phyloP scores from a whole-genome alignment of 2,888 invertebrate genomes.

The Acleris sparsana region DNA sequence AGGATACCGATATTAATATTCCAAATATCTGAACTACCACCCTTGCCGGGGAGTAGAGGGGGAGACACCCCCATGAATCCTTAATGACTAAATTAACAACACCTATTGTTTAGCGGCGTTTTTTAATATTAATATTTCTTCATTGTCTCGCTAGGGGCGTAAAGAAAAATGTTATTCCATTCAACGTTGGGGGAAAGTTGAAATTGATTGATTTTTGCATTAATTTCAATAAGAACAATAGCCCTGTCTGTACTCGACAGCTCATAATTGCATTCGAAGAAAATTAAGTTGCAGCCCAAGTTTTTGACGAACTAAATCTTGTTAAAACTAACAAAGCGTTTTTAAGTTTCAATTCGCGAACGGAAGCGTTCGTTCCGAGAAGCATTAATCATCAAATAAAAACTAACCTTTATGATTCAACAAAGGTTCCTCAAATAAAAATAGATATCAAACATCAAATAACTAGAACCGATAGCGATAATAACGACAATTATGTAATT shows the following conservation, averaged over 20 bases:
- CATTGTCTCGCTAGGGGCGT: conserved; percentile 66
- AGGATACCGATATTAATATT: conserved; percentile 52
- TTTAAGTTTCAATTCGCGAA: conserved; percentile 13
- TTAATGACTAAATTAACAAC: conserved; percentile 82
- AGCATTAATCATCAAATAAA: conserved; percentile 21
- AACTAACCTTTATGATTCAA: conserved; percentile 8
- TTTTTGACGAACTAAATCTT: conserved; percentile 40
- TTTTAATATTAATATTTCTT: conserved; percentile 81
- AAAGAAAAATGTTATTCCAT: conserved; percentile 56
- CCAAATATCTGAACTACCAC: conserved; percentile 50
- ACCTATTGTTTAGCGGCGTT: conserved; percentile 76
- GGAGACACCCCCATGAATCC: conserved; percentile 72
- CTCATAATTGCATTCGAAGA: conserved; percentile 63
- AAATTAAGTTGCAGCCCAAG: conserved; percentile 39
- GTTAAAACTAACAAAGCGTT: conserved; percentile 32
- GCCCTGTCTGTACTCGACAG: conserved; percentile 68
- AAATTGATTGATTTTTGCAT: conserved; percentile 81
- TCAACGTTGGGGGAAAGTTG: conserved; percentile 51
- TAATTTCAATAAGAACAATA: conserved; percentile 82
- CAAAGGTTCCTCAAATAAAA: conserved; percentile 26
- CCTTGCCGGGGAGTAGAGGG: conserved; percentile 36
- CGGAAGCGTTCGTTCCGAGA: conserved; percentile 22
- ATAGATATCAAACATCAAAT: conserved; percentile 25
- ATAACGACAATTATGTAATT: conserved; percentile 46
- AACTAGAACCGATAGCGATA: conserved; percentile 29